Base-by-base conservation (phyloP, 1,140 invertebrate species). In the Centruroides sculpturatus region DNA sequence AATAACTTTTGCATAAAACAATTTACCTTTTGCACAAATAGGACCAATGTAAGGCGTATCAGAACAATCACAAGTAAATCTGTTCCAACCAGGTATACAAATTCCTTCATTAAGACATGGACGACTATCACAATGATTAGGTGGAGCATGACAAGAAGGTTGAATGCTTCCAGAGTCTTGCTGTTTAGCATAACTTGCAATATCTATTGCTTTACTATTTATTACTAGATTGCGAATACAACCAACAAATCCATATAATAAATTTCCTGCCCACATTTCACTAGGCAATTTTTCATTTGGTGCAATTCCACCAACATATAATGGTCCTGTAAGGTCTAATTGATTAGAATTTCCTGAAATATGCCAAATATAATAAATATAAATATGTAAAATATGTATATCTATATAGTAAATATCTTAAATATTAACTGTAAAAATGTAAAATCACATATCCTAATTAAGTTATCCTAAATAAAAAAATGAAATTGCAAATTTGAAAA, bases 71-170 rank as follows among this genome's bases (percentile, higher is more conserved):
- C 96, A 99, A 51, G 92, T 81, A 68, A 92, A 93, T 64, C 94
- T 80, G 75, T 97, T 96, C 92, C 94, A 97, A 5, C 93, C 94
- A 74, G 97, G 91, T 12, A 81, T 75, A 74, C 96, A 99, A 41
- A 80, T 75, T 5, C 92, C 93, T 11, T 85, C 84, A 71, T 98
- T 92, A 71, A 92, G 83, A 72, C 95, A 99, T 0, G 93, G 91
- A 59, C 83, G 79, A 3, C 84, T 84, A 46, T 79, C 79, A 72
- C 94, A 97, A 67, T 92, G 87, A 59, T 84, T 80, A 47, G 85
- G 77, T 69, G 86, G 82, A 48, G 82, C 82, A 70, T 89, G 89
- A 72, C 89, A 92, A 34, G 87, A 83, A 12, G 89, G 85, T 65
- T 87, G 81, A 54, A 93, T 85, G 49, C 87, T 87, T 88, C 89